Evolutionary conservation across 2,888 invertebrate species (phyloP), one percentile per base, ranked within the genome.

Genomic region (Diadegma fenestrale): DNA sequence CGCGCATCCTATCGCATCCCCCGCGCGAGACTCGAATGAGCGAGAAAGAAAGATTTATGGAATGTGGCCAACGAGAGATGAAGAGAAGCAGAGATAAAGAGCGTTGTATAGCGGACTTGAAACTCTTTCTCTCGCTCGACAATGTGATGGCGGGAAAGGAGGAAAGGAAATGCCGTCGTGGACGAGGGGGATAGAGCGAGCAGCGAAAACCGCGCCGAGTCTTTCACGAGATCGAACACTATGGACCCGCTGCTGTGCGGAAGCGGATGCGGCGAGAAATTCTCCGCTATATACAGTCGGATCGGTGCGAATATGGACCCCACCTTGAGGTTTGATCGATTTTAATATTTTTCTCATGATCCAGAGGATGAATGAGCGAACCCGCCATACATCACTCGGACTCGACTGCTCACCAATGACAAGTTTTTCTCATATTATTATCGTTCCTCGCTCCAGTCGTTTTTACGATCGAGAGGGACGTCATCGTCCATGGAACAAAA

Each of bases 191-290:
- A 80, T 80, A 80, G 75, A 72, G 45, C 79, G 71, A 66, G 85
- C 75, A 66, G 85, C 75, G 71, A 82, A 85, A 84, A 81, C 78
- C 48, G 64, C 69, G 69, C 79, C 76, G 83, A 79, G 71, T 58
- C 45, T 80, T 77, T 68, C 82, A 61, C 54, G 75, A 69, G 78
- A 82, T 72, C 82, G 76, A 61, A 63, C 80, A 19, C 58, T 12
- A 43, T 73, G 80, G 68, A 48, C 66, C 58, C 61, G 80, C 72
- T 77, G 80, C 72, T 77, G 75, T 72, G 82, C 82, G 85, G 85
- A 85, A 85, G 85, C 85, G 85, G 82, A 85, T 85, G 82, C 80
- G 66, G 79, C 82, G 80, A 82, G 80, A 41, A 85, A n/a, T 41
- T 72, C 71, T 76, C 26, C 71, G 33, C 30, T 79, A 26, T 69